Evolutionary conservation across 1,140 invertebrate genomes (phyloP).

Genomic region (Drosophila fuyamai): DNA sequence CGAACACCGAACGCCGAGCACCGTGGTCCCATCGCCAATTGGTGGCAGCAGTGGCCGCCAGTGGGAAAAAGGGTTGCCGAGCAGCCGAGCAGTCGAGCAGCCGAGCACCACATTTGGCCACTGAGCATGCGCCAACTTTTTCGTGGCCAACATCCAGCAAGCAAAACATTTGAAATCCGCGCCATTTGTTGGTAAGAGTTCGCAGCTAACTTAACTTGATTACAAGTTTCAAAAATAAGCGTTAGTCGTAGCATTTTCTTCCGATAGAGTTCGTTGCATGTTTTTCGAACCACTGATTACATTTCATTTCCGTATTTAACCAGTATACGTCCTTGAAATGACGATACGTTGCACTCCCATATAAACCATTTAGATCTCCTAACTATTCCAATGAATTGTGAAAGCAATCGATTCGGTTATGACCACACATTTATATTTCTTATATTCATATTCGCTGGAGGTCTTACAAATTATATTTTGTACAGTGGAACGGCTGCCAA

Average conservation of each 20-base stretch:
- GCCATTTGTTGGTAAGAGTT: not conserved
- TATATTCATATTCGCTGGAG: slow-evolving; percentile 39
- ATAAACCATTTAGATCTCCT: not conserved
- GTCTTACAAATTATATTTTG: slow-evolving; percentile 54
- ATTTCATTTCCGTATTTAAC: no score
- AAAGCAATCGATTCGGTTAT: slow-evolving; percentile 3
- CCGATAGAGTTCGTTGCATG: no score
- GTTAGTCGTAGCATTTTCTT: no score
- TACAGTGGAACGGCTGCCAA: slow-evolving; percentile 48
- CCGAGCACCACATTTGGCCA: slow-evolving; percentile 5
- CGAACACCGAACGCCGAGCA: not conserved
- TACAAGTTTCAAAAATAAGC: no score
- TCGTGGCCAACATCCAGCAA: not conserved
- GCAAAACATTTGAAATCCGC: slow-evolving; percentile 2
- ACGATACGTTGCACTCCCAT: no score
- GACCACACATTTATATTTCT: slow-evolving; percentile 24
- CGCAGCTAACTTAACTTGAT: no score
- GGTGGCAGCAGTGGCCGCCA: not conserved
- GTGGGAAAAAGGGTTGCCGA: slow-evolving; percentile 22
- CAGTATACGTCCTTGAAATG: no score
- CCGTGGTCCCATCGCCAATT: not conserved
- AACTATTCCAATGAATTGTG: not conserved
- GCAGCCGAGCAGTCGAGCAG: not conserved
- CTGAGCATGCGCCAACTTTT: slow-evolving; percentile 29
- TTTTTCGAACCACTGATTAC: no score